Evolutionary conservation across 1,140 invertebrate genomes (phyloP).

Genomic region (Brachionus asplanchnoidis): DNA sequence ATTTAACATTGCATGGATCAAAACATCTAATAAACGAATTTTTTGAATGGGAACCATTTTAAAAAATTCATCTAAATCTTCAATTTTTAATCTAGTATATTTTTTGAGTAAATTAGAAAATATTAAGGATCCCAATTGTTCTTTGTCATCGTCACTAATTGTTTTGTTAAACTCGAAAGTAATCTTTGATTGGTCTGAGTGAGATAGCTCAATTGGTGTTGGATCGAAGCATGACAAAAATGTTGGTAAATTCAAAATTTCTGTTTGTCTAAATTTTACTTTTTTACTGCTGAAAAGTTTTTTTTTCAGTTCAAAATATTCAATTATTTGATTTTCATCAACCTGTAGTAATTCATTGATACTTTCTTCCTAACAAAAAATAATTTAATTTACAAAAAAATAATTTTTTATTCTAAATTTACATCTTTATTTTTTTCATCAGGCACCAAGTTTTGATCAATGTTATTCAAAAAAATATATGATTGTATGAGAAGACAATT

Average conservation of each 20-base stretch:
- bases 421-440: background rate
- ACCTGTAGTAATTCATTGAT: background rate
- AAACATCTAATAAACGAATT: slow-evolving; percentile 10
- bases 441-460: background rate
- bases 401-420: background rate
- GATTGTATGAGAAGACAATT: background rate
- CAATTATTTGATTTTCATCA: background rate
- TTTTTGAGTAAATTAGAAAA: background rate
- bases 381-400: background rate
- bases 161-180: background rate
- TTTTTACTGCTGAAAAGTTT: background rate
- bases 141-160: background rate
- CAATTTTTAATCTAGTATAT: background rate
- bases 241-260: slow-evolving; percentile 12
- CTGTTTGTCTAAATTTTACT: background rate
- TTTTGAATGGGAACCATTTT: background rate
- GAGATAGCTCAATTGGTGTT: background rate
- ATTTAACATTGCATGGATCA: slow-evolving; percentile 11
- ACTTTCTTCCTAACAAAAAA: background rate
- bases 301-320: background rate
- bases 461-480: background rate
- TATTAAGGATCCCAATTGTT: slow-evolving; percentile 4
- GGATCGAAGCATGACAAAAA: slow-evolving; percentile 21
- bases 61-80: background rate
- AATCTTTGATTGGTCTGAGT: background rate